These are phyloP conservation scores for Prochilodus magdalenae DNA, from an alignment of 2,113 vertebrate species.

Conservation along the genomic window DNA sequence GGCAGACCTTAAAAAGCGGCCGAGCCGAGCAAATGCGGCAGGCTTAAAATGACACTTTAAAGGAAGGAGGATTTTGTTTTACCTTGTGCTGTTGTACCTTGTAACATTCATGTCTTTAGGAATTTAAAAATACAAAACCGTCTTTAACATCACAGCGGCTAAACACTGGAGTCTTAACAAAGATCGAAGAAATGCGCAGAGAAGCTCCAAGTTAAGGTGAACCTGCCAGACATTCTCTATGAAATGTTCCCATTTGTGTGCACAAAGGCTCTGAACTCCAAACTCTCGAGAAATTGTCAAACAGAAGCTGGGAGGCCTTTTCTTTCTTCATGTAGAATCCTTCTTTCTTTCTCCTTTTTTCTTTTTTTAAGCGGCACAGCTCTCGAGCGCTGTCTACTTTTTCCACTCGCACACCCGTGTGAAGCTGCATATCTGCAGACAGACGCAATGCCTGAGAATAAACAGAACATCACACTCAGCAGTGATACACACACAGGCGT, in stretches of 20 bases:
- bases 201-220: background rate
- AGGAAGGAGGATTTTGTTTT: background rate
- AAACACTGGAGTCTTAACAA: background rate
- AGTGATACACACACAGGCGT: slow-evolving; percentile 35
- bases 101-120: background rate
- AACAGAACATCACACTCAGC: slow-evolving; percentile 37
- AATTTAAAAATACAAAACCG: slow-evolving; percentile 7
- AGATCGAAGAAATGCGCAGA: background rate
- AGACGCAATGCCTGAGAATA: slow-evolving; percentile 41
- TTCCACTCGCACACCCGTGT: slow-evolving; percentile 13
- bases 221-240: slow-evolving; percentile 31
- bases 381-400: slow-evolving; percentile 13
- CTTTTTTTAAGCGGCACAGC: background rate
- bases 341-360: background rate
- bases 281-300: slow-evolving; percentile 28
- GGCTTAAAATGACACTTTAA: background rate
- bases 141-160: background rate
- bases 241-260: slow-evolving; percentile 12
- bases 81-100: background rate
- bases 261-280: slow-evolving; percentile 24
- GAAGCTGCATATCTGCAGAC: slow-evolving; percentile 36
- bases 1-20: background rate
- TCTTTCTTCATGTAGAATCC: slow-evolving; percentile 14
- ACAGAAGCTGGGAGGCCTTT: slow-evolving; percentile 8
- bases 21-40: background rate